Evolutionary conservation across 2,113 vertebrate genomes (phyloP).

Genomic region (Sturnus vulgaris): DNA sequence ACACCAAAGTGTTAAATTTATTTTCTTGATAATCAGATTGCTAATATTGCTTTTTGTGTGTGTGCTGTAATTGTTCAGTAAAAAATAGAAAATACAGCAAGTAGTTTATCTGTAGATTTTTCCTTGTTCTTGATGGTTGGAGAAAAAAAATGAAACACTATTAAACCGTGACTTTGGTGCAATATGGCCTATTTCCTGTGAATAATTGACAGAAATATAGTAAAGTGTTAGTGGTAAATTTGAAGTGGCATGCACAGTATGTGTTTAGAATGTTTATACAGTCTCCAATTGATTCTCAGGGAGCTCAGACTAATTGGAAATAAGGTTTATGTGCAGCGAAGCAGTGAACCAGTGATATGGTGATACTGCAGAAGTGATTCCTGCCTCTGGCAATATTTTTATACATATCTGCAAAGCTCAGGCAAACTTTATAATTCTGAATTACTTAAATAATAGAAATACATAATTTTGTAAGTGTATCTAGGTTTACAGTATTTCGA

Average conservation of each 20-base stretch:
- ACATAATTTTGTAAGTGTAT: conserved; percentile 44
- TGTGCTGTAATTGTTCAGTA: background rate
- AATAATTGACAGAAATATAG: conserved; percentile 47
- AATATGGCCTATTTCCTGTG: conserved; percentile 11
- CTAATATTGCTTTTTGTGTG: background rate
- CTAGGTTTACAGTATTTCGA: conserved; percentile 11
- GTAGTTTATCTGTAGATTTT: background rate
- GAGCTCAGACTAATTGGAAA: conserved; percentile 64
- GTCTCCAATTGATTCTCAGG: conserved; percentile 22
- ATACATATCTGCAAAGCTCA: conserved; percentile 44
- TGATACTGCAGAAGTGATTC: conserved; percentile 15
- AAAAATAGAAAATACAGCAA: conserved; percentile 10
- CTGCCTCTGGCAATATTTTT: background rate
- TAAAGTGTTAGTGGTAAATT: conserved; percentile 54
- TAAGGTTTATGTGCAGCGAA: conserved; percentile 38
- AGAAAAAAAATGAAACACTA: background rate
- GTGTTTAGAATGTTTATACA: conserved; percentile 60
- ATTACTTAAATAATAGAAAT: conserved; percentile 59
- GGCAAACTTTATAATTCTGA: conserved; percentile 54
- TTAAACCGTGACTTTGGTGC: background rate
- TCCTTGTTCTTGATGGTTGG: background rate
- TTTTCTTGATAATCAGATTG: background rate
- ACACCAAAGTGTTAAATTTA: background rate
- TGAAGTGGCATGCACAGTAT: conserved; percentile 56
- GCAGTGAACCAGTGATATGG: conserved; percentile 11